Base-by-base conservation (phyloP, 2,888 invertebrate genomes). In the Apamea sordens region DNA sequence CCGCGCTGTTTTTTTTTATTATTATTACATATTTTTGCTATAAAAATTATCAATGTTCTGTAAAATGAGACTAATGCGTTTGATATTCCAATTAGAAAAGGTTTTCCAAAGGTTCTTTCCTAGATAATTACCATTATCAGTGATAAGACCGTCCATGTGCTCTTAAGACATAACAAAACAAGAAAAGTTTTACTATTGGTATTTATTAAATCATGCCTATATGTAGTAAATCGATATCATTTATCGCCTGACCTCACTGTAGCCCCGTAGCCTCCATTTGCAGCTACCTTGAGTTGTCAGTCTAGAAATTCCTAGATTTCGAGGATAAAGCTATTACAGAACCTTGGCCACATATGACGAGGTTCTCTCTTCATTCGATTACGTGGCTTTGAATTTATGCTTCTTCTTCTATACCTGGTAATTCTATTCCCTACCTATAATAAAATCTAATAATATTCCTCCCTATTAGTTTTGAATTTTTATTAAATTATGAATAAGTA, bases 291-390 rank as follows among this genome's bases (percentile, higher is more conserved):
- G 28, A 65, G 53, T 61, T 56, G 53, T n/a, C 28, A 77, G 15
- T 68, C 32, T 77, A 84, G 36, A 78, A 56, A 68, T 78, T 47
- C 21, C 11, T 70, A 59, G 15, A 68, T 47, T 4, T 56, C 32
- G 41, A 83, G 53, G 61, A 50, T n/a, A 78, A 41, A 84, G 3
- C 28, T 68, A 72, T 53, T 56, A 84, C n/a, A 56, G 36, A 63
- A 73, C 69, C 71, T 63, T 72, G 59, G 36, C 47, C 63, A 78
- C 53, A 67, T 44, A 53, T 68, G 56, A 18, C 63, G 18, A 53
- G 24, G 47, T 67, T 56, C 70, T 70, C 1, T 47, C 24, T 53
- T 70, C n/a, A 32, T 64, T 50, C 64, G 13, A 77, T 36, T 59
- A 64, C 15, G 28, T 50, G 32, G 15, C n/a, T 61, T 24, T 18